These are phyloP conservation scores for Atherinomorus stipes DNA, from an alignment of 2,113 vertebrate genomes.

Conservation along the genomic window DNA sequence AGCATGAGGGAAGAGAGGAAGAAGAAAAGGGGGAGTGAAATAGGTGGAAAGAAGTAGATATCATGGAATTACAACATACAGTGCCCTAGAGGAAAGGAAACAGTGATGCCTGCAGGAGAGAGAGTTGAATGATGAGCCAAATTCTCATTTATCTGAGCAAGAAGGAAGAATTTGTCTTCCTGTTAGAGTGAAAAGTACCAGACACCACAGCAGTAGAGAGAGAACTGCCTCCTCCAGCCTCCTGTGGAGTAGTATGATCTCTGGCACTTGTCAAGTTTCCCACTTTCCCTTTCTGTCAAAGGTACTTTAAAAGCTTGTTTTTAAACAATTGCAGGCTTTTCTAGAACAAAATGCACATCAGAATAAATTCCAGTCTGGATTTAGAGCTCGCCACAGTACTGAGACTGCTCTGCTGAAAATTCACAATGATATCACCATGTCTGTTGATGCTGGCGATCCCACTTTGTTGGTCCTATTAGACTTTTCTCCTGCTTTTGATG, in stretches of 20 bases:
- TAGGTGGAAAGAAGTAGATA: slow-evolving; percentile 38
- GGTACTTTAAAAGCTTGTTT: too few relatives aligned
- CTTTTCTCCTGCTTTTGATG: too few relatives aligned
- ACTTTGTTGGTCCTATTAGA: too few relatives aligned
- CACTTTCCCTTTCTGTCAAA: too few relatives aligned
- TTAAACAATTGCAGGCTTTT: too few relatives aligned
- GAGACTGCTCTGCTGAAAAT: too few relatives aligned
- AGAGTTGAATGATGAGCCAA: slow-evolving; percentile 33
- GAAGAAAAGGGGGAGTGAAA: slow-evolving; percentile 41
- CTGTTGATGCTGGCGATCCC: too few relatives aligned
- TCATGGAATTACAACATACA: slow-evolving; percentile 29
- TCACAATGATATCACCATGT: too few relatives aligned
- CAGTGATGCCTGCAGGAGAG: slow-evolving; percentile 19
- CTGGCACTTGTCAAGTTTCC: slow-evolving; percentile 13
- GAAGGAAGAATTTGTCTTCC: slow-evolving; percentile 31
- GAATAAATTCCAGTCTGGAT: too few relatives aligned
- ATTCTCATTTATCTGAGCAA: slow-evolving; percentile 21
- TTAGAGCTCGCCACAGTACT: too few relatives aligned
- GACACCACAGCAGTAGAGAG: slow-evolving; percentile 25
- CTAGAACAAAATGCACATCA: too few relatives aligned
- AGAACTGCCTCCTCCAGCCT: slow-evolving; percentile 19
- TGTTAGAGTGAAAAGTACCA: slow-evolving; percentile 59
- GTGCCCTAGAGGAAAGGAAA: slow-evolving; percentile 6
- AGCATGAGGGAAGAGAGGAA: slow-evolving; percentile 19
- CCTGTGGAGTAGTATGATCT: slow-evolving; percentile 21